phyloP scores from a whole-genome alignment of 2,888 invertebrate species.

The Pristionchus fissidentatus region DNA sequence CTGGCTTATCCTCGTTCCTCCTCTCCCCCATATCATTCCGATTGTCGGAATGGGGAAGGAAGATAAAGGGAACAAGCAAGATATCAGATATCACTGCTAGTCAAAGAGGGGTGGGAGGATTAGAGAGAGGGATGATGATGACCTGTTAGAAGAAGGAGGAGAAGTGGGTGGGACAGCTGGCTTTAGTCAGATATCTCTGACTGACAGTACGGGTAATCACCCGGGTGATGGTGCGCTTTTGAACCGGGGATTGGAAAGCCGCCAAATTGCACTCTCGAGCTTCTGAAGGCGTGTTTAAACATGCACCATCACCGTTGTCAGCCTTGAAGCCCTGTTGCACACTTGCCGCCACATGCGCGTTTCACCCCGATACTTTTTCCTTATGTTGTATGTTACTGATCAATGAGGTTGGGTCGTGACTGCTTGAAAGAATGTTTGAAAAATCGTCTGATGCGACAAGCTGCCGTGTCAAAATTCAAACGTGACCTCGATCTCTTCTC shows the following conservation, averaged over 20 bases:
- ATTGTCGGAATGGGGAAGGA: not conserved
- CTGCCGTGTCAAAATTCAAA: not conserved
- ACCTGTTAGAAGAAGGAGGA: constrained; percentile 21
- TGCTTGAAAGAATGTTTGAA: too few species aligned
- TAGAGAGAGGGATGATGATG: not conserved
- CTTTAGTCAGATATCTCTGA: not conserved
- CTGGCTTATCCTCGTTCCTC: constrained; percentile 8
- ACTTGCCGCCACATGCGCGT: too few species aligned
- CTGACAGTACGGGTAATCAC: too few species aligned
- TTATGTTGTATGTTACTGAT: too few species aligned
- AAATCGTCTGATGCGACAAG: too few species aligned
- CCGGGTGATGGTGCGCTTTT: too few species aligned
- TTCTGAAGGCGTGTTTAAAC: not conserved
- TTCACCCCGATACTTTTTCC: too few species aligned
- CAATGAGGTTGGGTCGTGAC: too few species aligned
- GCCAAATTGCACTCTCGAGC: not conserved
- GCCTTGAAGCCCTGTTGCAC: not conserved
- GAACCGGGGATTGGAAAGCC: not conserved
- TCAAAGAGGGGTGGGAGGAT: not conserved
- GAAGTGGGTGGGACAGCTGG: not conserved
- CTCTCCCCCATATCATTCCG: not conserved
- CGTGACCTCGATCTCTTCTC: constrained; percentile 22
- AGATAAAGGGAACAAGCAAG: not conserved
- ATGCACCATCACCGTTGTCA: not conserved
- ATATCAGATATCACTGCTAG: constrained; percentile 11